Conservation (phyloP, 2,888 invertebrate species). For the Rapana venosa region DNA sequence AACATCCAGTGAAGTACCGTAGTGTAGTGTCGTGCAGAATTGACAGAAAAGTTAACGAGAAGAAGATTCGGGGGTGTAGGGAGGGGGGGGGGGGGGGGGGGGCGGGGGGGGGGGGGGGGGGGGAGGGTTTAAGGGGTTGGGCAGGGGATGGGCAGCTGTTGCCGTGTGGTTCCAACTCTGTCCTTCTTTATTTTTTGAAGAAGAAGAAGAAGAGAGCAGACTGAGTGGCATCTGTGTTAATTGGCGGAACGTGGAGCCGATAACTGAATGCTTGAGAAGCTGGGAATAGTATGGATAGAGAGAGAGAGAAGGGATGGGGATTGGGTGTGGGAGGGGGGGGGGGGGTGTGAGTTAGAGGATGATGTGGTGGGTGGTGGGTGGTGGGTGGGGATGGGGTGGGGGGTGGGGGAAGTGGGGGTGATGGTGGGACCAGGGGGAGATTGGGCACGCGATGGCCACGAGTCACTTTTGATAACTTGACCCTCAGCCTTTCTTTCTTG, state of each 20-base stretch:
- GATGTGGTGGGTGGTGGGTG: neutral
- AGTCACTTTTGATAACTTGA: slow-evolving; percentile 22
- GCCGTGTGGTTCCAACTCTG: neutral
- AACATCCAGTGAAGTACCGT: too few relatives aligned
- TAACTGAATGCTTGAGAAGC: neutral
- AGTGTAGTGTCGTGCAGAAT: too few relatives aligned
- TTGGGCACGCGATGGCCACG: slow-evolving; percentile 29
- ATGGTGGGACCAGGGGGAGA: neutral
- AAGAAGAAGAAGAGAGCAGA: neutral
- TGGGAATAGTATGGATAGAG: neutral
- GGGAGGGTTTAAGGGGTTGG: too few relatives aligned
- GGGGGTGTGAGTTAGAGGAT: too few relatives aligned
- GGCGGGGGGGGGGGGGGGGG: too few relatives aligned
- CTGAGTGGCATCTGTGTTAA: neutral
- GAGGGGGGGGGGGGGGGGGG: too few relatives aligned
- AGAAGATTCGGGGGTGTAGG: too few relatives aligned
- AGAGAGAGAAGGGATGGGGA: neutral
- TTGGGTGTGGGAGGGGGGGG: neutral
- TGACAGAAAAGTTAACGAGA: too few relatives aligned
- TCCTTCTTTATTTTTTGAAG: neutral
- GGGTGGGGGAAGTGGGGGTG: neutral
- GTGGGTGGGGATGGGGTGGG: neutral
- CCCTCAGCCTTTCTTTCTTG: neutral
- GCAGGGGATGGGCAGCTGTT: too few relatives aligned
- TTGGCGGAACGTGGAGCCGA: slow-evolving; percentile 17